Conservation (phyloP, 2,888 invertebrate species). For the Coronaproctus castanopsis region DNA sequence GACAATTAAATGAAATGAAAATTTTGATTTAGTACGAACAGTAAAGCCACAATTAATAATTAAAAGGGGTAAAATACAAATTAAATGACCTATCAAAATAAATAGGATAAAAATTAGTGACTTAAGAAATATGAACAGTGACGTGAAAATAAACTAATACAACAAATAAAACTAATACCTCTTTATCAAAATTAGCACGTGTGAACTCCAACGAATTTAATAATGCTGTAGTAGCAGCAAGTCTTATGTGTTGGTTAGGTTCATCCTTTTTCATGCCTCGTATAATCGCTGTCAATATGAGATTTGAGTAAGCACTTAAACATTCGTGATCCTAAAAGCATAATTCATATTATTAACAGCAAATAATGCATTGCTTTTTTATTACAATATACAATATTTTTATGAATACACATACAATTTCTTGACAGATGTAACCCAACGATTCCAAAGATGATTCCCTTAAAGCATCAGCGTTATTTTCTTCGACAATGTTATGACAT, state of each 20-base stretch:
- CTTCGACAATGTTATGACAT: slow-evolving; percentile 75
- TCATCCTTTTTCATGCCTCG: slow-evolving; percentile 94
- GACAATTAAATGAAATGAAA: too few relatives aligned
- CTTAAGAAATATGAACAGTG: neutral
- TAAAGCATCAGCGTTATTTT: slow-evolving; percentile 72
- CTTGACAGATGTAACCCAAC: slow-evolving; percentile 97
- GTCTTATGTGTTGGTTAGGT: slow-evolving; percentile 75
- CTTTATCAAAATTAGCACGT: slow-evolving; percentile 92
- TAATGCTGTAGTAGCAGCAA: slow-evolving; percentile 91
- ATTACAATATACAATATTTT: neutral
- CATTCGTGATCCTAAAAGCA: slow-evolving; percentile 54
- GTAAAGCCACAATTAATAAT: too few relatives aligned
- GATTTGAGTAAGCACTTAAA: slow-evolving; percentile 76
- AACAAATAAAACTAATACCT: slow-evolving; percentile 30
- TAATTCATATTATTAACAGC: neutral
- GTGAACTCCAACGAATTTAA: slow-evolving; percentile 97
- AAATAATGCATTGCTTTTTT: neutral
- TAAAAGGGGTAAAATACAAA: too few relatives aligned
- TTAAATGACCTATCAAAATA: too few relatives aligned
- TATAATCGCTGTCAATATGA: slow-evolving; percentile 93
- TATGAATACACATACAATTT: slow-evolving; percentile 40
- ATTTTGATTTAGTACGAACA: too few relatives aligned
- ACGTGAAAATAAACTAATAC: neutral
- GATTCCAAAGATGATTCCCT: slow-evolving; percentile 94
- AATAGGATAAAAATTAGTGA: too few relatives aligned